Evolutionary conservation across 2,888 invertebrate species (phyloP), one percentile per base, ranked within the genome.

Genomic region (Lysandra bellargus): DNA sequence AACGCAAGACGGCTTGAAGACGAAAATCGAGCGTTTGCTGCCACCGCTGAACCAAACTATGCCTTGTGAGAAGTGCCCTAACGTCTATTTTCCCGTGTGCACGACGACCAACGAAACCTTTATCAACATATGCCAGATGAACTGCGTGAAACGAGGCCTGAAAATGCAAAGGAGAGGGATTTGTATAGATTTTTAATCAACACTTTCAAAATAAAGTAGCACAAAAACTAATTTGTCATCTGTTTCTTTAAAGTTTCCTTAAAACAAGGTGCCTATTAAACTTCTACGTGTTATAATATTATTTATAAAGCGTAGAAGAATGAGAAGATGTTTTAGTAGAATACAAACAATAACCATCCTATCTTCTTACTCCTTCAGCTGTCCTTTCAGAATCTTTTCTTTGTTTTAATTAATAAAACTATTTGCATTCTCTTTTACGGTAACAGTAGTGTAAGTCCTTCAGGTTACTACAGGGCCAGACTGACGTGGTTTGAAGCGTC

Each of bases 31-130:
- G 7, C 60, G 79, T 9, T 78, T 81, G 4, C 73, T 84, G 17
- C 83, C 83, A 5, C 78, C 83, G 12, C n/a, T 85, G 30, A 80
- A 83, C 77, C 79, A 73, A 75, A 82, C 81, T 9, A 49, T 81
- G 33, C 72, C 80, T 17, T 86, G 86, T 78, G n/a, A 44, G 0
- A 4, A 81, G 2, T 85, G 87, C 33, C 87, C 86, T 0, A 83
- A 84, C 64, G 85, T 85, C 0, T 87, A 87, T 37, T 83, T 87
- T n/a, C 87, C 87, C 0, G 83, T 87, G 12, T 87, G 87, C 76
- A 82, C 85, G 0, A 84, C 83, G 0, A 79, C 81, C 0, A 84
- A 86, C 30, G 79, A 81, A 78, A 85, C 86, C 0, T 87, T 83
- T n/a, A 80, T 84, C 30, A 87, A 87, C 75, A 49, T 82, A 12